Base-by-base conservation (phyloP, 2,797 vertebrate genomes). In the Tachyglossus aculeatus region DNA sequence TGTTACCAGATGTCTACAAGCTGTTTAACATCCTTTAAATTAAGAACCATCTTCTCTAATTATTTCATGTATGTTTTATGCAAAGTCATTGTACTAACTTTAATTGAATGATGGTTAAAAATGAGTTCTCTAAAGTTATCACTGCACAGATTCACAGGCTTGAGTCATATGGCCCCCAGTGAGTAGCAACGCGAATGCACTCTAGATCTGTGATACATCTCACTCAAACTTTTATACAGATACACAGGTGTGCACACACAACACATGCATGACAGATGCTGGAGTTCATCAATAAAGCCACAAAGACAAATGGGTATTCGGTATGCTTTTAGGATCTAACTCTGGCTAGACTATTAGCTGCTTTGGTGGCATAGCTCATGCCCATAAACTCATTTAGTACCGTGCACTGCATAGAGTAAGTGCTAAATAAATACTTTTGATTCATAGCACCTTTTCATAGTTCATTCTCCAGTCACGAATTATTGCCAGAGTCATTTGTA, bases 1-100 rank as follows among this genome's bases (percentile, higher is more conserved):
- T 94, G 88, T 92, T 95, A 97, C 94, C 96, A 98, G 96, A 98
- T 98, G 96, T 98, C 95, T 96, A 98, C 96, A 98, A 97, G 96
- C 96, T 97, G 95, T 95, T 97, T 96, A 97, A 97, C 95, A 96
- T 95, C 94, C 92, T 95, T 94, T 95, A 97, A 97, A 98, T 98
- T 96, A 97, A 96, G 94, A 96, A 94, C 95, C 93, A 95, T 96
- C 96, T 91, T 94, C 93, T 90, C 91, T 97, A 97, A 98, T 97
- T 97, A 97, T 96, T 96, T 95, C 92, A 94, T 96, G 94, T 96
- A 94, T 95, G 93, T 95, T 96, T 97, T 96, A 97, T 96, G 94
- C 93, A 91, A 91, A 94, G 93, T 93, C 94, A 94, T 95, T 94
- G 93, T 95, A 93, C 90, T 93, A 93, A 91, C 88, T 90, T 96